Conservation (phyloP, 2,888 invertebrate genomes). For the Cryptops parisi region DNA sequence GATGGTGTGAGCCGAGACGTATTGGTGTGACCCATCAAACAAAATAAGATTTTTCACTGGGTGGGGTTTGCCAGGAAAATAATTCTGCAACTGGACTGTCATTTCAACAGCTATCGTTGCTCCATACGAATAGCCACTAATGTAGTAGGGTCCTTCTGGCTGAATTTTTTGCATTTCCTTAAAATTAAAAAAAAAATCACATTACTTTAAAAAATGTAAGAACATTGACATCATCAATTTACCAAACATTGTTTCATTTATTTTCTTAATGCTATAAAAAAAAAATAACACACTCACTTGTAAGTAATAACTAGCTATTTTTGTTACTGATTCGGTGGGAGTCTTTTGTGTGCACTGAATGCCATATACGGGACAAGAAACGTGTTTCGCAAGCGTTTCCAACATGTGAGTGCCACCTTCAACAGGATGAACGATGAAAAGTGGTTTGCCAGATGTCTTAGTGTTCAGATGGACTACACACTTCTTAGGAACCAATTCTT, state of each 20-base stretch:
- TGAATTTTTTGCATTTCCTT: constrained; percentile 58
- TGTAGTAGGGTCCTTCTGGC: constrained; percentile 64
- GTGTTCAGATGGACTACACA: constrained; percentile 45
- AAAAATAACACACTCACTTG: constrained; percentile 24
- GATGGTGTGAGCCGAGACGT: constrained; percentile 59
- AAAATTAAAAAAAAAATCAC: no score
- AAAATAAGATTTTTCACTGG: constrained; percentile 48
- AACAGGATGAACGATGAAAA: constrained; percentile 61
- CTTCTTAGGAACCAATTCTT: constrained; percentile 14
- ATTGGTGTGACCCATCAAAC: constrained; percentile 79
- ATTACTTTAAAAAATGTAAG: no score
- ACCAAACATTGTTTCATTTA: no score
- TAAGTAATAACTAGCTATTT: constrained; percentile 45
- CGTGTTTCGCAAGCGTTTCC: constrained; percentile 50
- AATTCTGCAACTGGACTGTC: constrained; percentile 55
- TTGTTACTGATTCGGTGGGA: constrained; percentile 53
- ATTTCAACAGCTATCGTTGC: constrained; percentile 91
- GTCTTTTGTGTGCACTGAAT: constrained; percentile 69
- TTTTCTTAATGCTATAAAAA: no score
- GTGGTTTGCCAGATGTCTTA: constrained; percentile 23
- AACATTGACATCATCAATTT: no score
- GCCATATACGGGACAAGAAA: constrained; percentile 69
- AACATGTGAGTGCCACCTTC: constrained; percentile 68
- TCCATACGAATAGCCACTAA: constrained; percentile 93
- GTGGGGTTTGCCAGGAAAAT: constrained; percentile 2